Evolutionary conservation across 2,888 invertebrate species (phyloP).

Genomic region (Cephus pygmeus): DNA sequence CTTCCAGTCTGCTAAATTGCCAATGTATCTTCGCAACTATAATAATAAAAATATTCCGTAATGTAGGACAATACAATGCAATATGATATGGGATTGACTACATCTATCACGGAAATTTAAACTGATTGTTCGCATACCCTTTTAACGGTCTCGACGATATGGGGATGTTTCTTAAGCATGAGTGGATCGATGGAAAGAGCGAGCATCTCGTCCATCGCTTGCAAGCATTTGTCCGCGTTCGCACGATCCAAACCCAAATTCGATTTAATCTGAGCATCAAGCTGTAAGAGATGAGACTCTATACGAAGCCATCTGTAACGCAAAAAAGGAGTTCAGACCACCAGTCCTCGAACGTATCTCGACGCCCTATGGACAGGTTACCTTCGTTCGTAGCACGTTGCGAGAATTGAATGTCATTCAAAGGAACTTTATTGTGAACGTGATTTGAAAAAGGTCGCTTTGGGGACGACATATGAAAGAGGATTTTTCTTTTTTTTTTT

Average conservation of each 20-base stretch:
- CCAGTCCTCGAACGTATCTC: too few relatives aligned
- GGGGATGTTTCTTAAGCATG: constrained; percentile 85
- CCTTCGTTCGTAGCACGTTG: too few relatives aligned
- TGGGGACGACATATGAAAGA: not conserved
- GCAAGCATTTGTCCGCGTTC: constrained; percentile 78
- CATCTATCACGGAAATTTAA: not conserved
- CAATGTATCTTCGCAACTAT: constrained; percentile 79
- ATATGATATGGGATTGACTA: too few relatives aligned
- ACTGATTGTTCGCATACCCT: constrained; percentile 62
- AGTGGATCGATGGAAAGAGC: constrained; percentile 75
- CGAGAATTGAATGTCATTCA: too few relatives aligned
- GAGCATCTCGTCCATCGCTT: constrained; percentile 74
- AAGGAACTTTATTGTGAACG: too few relatives aligned
- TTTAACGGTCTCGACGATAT: constrained; percentile 81
- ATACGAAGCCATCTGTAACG: constrained; percentile 70
- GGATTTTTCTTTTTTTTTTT: not conserved
- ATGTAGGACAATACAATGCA: too few relatives aligned
- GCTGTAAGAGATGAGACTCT: constrained; percentile 74
- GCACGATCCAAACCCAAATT: constrained; percentile 76
- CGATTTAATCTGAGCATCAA: constrained; percentile 76
- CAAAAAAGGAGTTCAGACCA: constrained; percentile 2
- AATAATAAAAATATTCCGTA: constrained; percentile 27
- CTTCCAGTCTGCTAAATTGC: constrained; percentile 82
- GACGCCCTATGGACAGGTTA: too few relatives aligned
- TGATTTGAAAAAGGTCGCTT: too few relatives aligned